A percentile compares a stretch with the other conserved stretches of the same genome.
phyloP scores from a whole-genome alignment of 2,113 vertebrate genomes.

The Carlito syrichta region DNA sequence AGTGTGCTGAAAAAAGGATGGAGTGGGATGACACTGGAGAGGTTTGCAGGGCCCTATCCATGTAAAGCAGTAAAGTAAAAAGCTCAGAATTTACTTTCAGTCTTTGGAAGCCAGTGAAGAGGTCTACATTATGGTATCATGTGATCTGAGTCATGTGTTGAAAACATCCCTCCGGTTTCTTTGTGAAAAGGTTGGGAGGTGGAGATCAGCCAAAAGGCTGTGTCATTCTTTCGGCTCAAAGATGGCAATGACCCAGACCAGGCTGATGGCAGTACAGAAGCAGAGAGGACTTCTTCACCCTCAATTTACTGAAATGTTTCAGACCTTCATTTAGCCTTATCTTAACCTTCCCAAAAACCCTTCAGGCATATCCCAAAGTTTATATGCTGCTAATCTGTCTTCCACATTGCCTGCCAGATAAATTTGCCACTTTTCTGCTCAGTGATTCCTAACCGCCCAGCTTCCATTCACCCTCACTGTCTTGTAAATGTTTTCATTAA shows the following conservation, averaged over 20 bases:
- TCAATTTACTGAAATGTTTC: background rate
- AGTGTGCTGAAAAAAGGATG: background rate
- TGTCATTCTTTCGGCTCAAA: background rate
- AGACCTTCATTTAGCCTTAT: background rate
- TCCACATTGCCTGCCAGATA: background rate
- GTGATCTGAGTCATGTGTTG: background rate
- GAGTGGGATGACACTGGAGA: background rate
- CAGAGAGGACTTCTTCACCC: background rate
- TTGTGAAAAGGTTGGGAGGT: background rate
- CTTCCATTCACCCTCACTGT: rapidly evolving
- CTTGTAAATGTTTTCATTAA: background rate
- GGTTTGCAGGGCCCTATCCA: background rate
- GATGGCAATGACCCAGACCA: background rate
- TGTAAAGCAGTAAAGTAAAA: background rate
- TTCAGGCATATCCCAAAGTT: background rate
- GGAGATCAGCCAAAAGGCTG: too few species aligned
- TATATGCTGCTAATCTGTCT: background rate
- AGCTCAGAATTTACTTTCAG: background rate
- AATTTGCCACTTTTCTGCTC: background rate
- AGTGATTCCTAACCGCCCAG: background rate
- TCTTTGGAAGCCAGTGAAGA: background rate
- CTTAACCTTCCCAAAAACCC: background rate
- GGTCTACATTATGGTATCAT: background rate
- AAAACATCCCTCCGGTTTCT: background rate
- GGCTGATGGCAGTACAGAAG: background rate